Conservation (phyloP, 2,888 invertebrate species). For the Sthenelais limicola region DNA sequence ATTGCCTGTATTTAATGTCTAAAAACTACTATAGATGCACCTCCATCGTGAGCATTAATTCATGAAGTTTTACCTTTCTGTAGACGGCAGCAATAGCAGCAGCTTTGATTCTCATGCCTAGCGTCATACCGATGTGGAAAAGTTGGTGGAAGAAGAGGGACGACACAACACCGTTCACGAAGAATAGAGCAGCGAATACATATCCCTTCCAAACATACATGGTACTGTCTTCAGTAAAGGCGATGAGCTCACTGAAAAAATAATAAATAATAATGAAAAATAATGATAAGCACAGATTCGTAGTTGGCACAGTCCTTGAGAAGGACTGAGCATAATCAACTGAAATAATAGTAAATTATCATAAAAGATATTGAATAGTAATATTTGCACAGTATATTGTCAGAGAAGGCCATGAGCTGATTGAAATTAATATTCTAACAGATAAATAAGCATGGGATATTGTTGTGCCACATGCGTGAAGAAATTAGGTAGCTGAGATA, state of each 20-base stretch:
- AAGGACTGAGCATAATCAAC: too few species aligned
- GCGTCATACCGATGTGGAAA: conserved; percentile 57
- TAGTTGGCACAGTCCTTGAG: too few species aligned
- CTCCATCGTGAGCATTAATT: not conserved
- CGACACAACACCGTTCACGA: conserved; percentile 50
- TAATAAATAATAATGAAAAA: too few species aligned
- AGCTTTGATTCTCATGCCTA: conserved; percentile 64
- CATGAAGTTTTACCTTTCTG: conserved; percentile 59
- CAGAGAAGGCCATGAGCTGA: too few species aligned
- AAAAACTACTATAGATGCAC: not conserved
- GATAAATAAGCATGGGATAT: too few species aligned
- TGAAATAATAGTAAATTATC: too few species aligned
- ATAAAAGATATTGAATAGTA: too few species aligned
- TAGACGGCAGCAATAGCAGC: conserved; percentile 66
- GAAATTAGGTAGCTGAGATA: too few species aligned
- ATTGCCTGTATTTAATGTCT: not conserved
- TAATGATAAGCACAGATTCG: too few species aligned
- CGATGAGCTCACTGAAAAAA: conserved; percentile 61
- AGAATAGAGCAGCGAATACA: conserved; percentile 78
- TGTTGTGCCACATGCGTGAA: too few species aligned
- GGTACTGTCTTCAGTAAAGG: conserved; percentile 58
- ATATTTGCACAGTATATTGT: too few species aligned
- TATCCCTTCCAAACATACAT: conserved; percentile 87
- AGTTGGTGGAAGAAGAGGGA: conserved; percentile 56
- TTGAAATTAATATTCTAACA: too few species aligned